Base-by-base conservation (phyloP, 2,888 invertebrate genomes). In the Operophtera brumata region DNA sequence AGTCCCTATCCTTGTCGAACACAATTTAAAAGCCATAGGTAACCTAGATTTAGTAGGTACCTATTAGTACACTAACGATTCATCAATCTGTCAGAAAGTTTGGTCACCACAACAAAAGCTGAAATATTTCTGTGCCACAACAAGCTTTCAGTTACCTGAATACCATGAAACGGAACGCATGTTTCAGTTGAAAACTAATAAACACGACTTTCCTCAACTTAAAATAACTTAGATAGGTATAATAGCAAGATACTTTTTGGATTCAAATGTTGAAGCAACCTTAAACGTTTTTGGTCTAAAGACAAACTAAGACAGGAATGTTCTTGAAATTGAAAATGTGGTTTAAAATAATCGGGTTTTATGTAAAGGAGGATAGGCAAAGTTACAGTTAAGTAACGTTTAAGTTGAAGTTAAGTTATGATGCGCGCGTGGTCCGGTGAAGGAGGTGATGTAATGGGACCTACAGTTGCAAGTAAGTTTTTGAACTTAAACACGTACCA, bases 371-470 rank as follows among this genome's bases (percentile, higher is more conserved):
- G 10, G 34, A 53, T 52, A 53, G 50, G 25, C 50, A 52, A 50
- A 57, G 57, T 53, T 44, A 13, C 6, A 20, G 20, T 26, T 54
- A 50, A 47, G 46, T 52, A 40, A n/a, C 2, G 44, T 32, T 56
- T 60, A 52, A 34, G 68, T 60, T 10, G 11, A 11, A 10, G 34
- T 61, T 55, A 49, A 28, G 66, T 57, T 68, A 64, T 36, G 57
- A 86, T 87, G 87, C 72, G 84, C 43, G 86, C 87, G 46, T 88
- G 88, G 88, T 78, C 83, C 0, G 80, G 80, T 0, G 78, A 78
- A 30, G 71, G 69, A 0, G 71, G 67, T 0, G 87, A 86, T 67
- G 77, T 75, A 6, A 88, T 89, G 89, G 89, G 89, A 8, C 84
- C 88, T 1, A 70, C 82, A 0, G 82, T 90, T 1, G 74, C 82